Evolutionary conservation across 1,140 invertebrate genomes (phyloP), one percentile per base, ranked within the genome.

Genomic region (Drosophila ambigua): DNA sequence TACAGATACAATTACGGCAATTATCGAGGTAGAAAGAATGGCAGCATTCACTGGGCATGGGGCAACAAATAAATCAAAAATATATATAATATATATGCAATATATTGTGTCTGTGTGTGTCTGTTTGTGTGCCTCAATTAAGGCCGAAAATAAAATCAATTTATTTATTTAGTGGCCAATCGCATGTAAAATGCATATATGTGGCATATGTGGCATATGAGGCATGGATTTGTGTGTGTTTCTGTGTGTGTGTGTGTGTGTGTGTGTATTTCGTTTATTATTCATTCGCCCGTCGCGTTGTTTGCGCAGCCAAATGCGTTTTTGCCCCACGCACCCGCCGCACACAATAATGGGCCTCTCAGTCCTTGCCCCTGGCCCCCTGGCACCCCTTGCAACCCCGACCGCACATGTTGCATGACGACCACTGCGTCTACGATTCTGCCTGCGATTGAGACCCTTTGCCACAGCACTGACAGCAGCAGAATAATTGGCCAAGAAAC

Each of bases 1-100:
- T 87, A 72, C 75, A 64, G 48, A 64, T 55, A 72, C 83, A 85
- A 87, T 78, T 85, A 82, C 52, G 65, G 65, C 71, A 87, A 82
- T 85, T 87, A 78, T 75, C 46, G n/a, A 50, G 45, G 26, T 51
- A 46, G 60, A 41, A 49, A 69, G 61, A 35, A 13, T 13, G 35
- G 61, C 58, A 28, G 35, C 8, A 28, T 28, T 5, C 26, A 16
- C 0, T 26, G 45, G 15, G 20, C 35, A 20, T 2, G 15, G 49
- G 66, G 61, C 45, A 54, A 79, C 74, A 77, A 85, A 85, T 80
- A 77, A 85, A 67, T 65, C 68, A 78, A 53, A 77, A 63, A 73
- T 55, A 60, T 68, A 84, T 16, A 24, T 24, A 24, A 15, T 15
- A n/a, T 31, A 26, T 9, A 15, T 23, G 1, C 5, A 35, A 35